Conservation (phyloP, 2,113 vertebrate species). For the Periophthalmus modestus region DNA sequence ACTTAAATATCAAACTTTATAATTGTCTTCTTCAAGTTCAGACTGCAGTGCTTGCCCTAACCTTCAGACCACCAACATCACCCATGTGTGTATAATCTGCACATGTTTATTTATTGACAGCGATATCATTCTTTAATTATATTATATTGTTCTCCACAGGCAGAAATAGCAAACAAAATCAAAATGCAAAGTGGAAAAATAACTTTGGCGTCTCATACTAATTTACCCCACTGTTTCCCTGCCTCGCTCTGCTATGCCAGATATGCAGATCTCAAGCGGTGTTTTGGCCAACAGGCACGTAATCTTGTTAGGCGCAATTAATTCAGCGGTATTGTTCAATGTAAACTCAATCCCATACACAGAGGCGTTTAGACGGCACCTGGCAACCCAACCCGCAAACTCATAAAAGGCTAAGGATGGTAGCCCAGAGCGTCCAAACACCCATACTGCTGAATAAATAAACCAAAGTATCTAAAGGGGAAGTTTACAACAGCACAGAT, state of each 20-base stretch:
- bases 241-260: conserved; percentile 57
- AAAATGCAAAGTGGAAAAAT: conserved; percentile 35
- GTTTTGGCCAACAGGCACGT: conserved; percentile 62
- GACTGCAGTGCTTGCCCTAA: background rate
- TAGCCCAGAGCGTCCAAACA: background rate
- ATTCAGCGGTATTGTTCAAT: conserved; percentile 55
- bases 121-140: background rate
- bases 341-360: conserved; percentile 49
- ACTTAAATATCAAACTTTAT: too few relatives aligned
- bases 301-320: conserved; percentile 71
- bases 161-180: conserved; percentile 18
- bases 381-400: conserved; percentile 13
- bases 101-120: background rate
- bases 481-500: background rate
- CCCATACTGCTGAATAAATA: conserved; percentile 7
- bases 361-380: conserved; percentile 34
- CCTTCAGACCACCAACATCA: background rate
- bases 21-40: too few relatives aligned
- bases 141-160: conserved; percentile 1
- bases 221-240: conserved; percentile 43
- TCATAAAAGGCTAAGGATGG: conserved; percentile 24
- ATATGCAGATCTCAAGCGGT: conserved; percentile 62
- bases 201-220: conserved; percentile 40
- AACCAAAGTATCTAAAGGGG: conserved; percentile 11
- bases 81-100: background rate